A percentile compares a stretch with the other conserved stretches of the same genome.
These are phyloP conservation scores for Dasypus novemcinctus DNA, from an alignment of 2,113 vertebrate species.

Conservation along the genomic window DNA sequence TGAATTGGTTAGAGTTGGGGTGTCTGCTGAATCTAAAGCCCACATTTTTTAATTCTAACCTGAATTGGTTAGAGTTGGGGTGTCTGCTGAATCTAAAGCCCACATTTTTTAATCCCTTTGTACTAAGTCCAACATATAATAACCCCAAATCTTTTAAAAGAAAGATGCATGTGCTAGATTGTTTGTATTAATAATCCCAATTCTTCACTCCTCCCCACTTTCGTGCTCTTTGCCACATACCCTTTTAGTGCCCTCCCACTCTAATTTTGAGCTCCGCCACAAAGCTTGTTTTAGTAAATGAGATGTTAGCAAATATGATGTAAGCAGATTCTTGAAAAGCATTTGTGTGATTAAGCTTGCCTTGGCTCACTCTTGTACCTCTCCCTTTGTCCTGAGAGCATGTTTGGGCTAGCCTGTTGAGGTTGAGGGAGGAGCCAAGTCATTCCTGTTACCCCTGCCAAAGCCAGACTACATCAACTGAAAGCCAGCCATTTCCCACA, in stretches of 20 bases:
- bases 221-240: not conserved
- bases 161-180: not conserved
- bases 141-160: not conserved
- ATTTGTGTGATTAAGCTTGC: not conserved
- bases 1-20: too few species aligned
- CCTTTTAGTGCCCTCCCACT: not conserved
- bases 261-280: not conserved
- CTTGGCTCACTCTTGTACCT: not conserved
- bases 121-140: not conserved
- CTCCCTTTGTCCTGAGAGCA: not conserved
- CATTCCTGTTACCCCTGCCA: too few species aligned
- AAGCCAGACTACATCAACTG: not conserved
- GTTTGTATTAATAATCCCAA: not conserved
- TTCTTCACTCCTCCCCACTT: not conserved
- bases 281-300: not conserved
- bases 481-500: not conserved
- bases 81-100: not conserved
- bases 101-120: not conserved
- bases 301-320: not conserved
- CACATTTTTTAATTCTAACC: not conserved
- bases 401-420: not conserved
- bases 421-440: not conserved
- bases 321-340: not conserved
- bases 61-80: too few species aligned
- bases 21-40: not conserved